phyloP scores from a whole-genome alignment of 1,140 invertebrate genomes.

The Pseudomyrmex dendroicus region DNA sequence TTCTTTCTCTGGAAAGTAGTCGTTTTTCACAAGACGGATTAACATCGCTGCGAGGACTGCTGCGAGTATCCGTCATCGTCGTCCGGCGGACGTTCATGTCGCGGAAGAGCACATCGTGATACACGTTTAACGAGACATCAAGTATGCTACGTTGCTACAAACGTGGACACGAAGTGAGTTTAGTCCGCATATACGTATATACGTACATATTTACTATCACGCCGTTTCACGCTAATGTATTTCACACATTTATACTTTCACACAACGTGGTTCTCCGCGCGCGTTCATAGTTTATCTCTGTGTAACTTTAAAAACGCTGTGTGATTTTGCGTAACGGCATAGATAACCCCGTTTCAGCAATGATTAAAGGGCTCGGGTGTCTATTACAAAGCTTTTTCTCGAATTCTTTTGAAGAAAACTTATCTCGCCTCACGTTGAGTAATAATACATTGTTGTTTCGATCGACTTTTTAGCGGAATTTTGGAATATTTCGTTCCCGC shows the following conservation, averaged over 20 bases:
- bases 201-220: too few relatives aligned
- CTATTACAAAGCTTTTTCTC: neutral
- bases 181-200: neutral
- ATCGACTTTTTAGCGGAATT: too few relatives aligned
- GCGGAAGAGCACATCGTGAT: neutral
- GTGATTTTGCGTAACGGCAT: constrained; percentile 37
- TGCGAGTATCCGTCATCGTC: too few relatives aligned
- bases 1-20: constrained; percentile 11
- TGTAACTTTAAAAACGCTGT: constrained; percentile 35
- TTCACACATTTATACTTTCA: neutral
- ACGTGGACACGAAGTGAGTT: constrained; percentile 41
- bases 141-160: constrained; percentile 34
- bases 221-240: neutral
- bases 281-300: neutral
- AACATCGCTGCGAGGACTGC: too few relatives aligned
- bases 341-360: constrained; percentile 43
- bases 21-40: neutral
- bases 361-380: constrained; percentile 23
- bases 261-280: neutral
- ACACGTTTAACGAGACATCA: constrained; percentile 18
- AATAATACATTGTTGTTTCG: neutral
- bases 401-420: neutral
- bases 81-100: neutral
- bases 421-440: neutral
- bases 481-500: too few relatives aligned